phyloP scores from a whole-genome alignment of 2,888 invertebrate genomes.

The Ctenicera cuprea region DNA sequence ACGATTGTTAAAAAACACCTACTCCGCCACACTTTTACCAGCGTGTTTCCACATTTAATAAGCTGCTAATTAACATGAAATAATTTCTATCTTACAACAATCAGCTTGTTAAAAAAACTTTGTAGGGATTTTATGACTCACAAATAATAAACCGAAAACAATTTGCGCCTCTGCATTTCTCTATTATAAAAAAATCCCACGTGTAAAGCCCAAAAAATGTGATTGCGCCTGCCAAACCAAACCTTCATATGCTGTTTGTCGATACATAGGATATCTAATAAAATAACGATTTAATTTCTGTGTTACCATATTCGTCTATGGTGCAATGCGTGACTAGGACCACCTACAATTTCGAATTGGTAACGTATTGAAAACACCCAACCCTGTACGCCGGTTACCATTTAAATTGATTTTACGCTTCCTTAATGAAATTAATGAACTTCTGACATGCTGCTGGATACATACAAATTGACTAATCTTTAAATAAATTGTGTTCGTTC shows the following conservation, averaged over 20 bases:
- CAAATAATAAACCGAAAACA: background rate
- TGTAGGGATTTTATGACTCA: background rate
- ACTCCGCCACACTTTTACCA: background rate
- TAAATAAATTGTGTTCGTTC: background rate
- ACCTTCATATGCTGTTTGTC: background rate
- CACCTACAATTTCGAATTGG: constrained; percentile 15
- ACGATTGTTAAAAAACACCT: constrained; percentile 1
- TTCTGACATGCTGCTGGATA: background rate
- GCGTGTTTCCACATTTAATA: background rate
- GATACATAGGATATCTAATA: constrained; percentile 8
- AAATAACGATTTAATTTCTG: constrained; percentile 11
- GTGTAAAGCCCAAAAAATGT: background rate
- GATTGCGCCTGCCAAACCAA: background rate
- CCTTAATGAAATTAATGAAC: constrained; percentile 18
- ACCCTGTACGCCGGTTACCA: background rate
- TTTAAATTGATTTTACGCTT: constrained; percentile 11
- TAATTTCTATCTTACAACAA: background rate
- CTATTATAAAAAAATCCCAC: constrained; percentile 1
- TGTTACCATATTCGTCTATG: constrained; percentile 5
- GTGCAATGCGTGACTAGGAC: constrained; percentile 2
- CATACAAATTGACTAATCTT: constrained; percentile 24
- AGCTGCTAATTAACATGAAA: background rate
- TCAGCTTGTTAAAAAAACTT: background rate
- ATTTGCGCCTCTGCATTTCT: background rate
- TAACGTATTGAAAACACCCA: background rate